Evolutionary conservation across 2,888 invertebrate species (phyloP), one percentile per base, ranked within the genome.

Genomic region (Ormyrus rosae): DNA sequence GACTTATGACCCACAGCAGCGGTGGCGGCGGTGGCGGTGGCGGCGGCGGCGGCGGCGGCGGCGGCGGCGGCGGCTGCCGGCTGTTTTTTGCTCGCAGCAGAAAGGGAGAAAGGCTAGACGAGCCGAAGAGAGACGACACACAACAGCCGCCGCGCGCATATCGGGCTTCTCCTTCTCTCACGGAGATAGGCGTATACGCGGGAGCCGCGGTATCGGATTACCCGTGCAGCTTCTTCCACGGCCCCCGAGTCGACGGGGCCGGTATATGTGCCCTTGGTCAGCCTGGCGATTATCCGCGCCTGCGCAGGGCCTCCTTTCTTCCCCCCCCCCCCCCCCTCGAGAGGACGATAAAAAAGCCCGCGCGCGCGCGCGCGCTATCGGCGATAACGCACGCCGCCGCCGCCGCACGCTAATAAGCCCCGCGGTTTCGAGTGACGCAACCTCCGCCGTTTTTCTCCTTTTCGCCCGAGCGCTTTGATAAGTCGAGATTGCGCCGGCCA

Each of bases 161-260:
- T 78, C 73, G 67, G 78, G 78, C 78, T 79, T 79, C 77, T 70
- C 70, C 68, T 70, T 64, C 72, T 74, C 79, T 79, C 74, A 79
- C 74, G 78, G 73, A 79, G 73, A 79, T 79, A 79, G 79, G 69
- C 74, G 72, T 72, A 72, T 71, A 77, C 77, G 58, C 77, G 64
- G 76, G 76, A 77, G 70, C 69, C 58, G 67, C 69, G 73, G 34
- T 80, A 80, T 80, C 75, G 74, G 75, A 80, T 80, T 75, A 80
- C 80, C 77, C 34, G 19, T 13, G 45, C 68, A 55, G 34, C 34
- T 34, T 34, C 34, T 34, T 34, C 34, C 61, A 46, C 64, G n/a
- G 9, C 56, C 2, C 46, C 13, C 9, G 60, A 34, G 34, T 34
- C 34, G 34, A 34, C 34, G 34, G 34, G 34, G 34, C 34, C 34